These are phyloP conservation scores for Watersipora subatra DNA, from an alignment of 1,140 invertebrate species.

Conservation along the genomic window DNA sequence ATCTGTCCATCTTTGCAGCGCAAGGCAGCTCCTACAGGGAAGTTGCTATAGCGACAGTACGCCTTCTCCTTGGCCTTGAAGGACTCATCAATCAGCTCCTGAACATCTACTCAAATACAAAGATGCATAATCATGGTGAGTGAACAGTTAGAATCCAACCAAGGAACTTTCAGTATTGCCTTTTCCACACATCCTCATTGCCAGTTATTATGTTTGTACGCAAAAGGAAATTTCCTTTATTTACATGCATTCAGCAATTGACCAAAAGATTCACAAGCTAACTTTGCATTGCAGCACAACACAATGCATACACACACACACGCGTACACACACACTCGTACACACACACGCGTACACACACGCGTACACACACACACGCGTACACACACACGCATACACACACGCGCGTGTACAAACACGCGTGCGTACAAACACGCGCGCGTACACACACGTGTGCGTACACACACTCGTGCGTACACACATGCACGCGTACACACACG, in stretches of 20 bases:
- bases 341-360: not conserved
- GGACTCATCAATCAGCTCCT: conserved; percentile 4
- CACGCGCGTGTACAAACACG: not conserved
- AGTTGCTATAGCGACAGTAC: conserved; percentile 83
- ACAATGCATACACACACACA: not conserved
- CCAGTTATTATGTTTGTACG: too few relatives aligned
- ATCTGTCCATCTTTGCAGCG: conserved; percentile 52
- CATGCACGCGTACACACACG: not conserved
- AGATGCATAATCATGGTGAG: too few relatives aligned
- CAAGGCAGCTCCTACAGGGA: conserved; percentile 74
- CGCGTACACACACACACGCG: not conserved
- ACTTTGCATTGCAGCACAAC: too few relatives aligned
- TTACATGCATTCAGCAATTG: too few relatives aligned
- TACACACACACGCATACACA: not conserved
- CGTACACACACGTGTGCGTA: not conserved
- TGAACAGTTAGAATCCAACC: too few relatives aligned
- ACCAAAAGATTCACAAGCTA: too few relatives aligned
- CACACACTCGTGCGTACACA: not conserved
- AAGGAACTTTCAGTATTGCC: too few relatives aligned
- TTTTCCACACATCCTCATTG: too few relatives aligned
- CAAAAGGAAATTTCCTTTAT: too few relatives aligned
- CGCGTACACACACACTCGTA: not conserved
- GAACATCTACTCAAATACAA: too few relatives aligned
- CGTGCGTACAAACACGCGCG: not conserved
- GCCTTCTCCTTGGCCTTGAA: conserved; percentile 50